Conservation (phyloP, 2,888 invertebrate species). For the Ormia ochracea region DNA sequence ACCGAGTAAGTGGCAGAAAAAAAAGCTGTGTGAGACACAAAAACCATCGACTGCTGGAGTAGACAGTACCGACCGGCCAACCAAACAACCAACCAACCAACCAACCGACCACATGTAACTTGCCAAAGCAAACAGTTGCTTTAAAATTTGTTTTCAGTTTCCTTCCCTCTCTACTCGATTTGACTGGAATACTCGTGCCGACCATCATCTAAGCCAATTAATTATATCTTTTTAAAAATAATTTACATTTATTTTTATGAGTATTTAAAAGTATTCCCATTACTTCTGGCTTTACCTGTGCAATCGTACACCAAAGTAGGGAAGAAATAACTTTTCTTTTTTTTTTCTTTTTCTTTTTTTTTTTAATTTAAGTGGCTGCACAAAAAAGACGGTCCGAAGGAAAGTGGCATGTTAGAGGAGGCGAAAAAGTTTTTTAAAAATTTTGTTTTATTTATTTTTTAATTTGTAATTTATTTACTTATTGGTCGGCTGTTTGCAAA, state of each 20-base stretch:
- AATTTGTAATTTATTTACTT: conserved; percentile 10
- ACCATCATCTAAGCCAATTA: conserved; percentile 43
- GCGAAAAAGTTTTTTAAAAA: conserved; percentile 15
- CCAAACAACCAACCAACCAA: not conserved
- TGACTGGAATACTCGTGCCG: conserved; percentile 12
- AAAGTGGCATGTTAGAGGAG: not conserved
- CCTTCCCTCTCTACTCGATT: not conserved
- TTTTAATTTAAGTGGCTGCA: conserved; percentile 28
- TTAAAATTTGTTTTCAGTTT: not conserved
- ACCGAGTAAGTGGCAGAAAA: conserved; percentile 37
- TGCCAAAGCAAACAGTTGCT: conserved; percentile 32
- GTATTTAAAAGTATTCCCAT: not conserved
- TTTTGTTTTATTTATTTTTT: not conserved
- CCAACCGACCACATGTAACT: not conserved
- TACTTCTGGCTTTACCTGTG: conserved; percentile 15
- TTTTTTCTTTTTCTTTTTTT: too few relatives aligned
- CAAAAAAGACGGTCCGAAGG: conserved; percentile 6
- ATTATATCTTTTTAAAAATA: conserved; percentile 11
- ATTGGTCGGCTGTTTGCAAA: conserved; percentile 21
- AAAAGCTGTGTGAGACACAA: not conserved
- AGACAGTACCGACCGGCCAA: conserved; percentile 1
- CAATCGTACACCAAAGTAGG: conserved; percentile 2
- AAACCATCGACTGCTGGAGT: conserved; percentile 18
- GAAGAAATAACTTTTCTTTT: conserved; percentile 29
- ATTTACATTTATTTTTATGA: conserved; percentile 7